A percentile compares a stretch with the other conserved stretches of the same genome.
These are phyloP conservation scores for Hylaeus volcanicus DNA, from an alignment of 1,140 invertebrate species.

Conservation along the genomic window DNA sequence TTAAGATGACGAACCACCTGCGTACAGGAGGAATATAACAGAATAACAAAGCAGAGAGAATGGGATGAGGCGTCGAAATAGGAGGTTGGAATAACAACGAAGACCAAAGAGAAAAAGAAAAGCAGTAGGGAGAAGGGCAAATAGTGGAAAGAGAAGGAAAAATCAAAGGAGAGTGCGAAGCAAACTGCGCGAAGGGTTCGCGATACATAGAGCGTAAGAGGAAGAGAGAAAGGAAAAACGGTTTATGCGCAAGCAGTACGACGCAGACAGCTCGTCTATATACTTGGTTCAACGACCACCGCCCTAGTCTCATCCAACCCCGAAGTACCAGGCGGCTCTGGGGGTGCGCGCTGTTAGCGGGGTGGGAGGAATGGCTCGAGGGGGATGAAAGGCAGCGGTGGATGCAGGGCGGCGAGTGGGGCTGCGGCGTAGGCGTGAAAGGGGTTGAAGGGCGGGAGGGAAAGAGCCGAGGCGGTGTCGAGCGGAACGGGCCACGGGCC, in stretches of 20 bases:
- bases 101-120: no score
- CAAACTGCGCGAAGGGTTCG: conserved; percentile 9
- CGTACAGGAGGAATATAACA: neutral
- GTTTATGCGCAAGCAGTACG: conserved; percentile 69
- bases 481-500: conserved; percentile 67
- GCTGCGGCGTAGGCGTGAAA: conserved; percentile 4
- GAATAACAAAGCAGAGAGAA: neutral
- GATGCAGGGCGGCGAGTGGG: neutral
- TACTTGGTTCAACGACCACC: conserved; percentile 80
- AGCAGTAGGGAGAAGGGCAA: neutral
- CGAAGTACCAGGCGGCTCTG: conserved; percentile 52
- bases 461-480: conserved; percentile 28
- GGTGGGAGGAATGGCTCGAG: neutral
- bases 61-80: neutral
- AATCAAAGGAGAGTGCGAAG: neutral
- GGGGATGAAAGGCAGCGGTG: conserved; percentile 15
- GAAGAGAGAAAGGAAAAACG: neutral
- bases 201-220: neutral
- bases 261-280: conserved; percentile 74
- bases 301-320: conserved; percentile 78
- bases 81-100: conserved; percentile 2
- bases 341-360: conserved; percentile 25
- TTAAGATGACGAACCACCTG: no score
- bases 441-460: conserved; percentile 20
- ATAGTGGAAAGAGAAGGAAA: neutral